Base-by-base conservation (phyloP, 64 coral and sea anemone genomes). In the Montipora efflorescens region DNA sequence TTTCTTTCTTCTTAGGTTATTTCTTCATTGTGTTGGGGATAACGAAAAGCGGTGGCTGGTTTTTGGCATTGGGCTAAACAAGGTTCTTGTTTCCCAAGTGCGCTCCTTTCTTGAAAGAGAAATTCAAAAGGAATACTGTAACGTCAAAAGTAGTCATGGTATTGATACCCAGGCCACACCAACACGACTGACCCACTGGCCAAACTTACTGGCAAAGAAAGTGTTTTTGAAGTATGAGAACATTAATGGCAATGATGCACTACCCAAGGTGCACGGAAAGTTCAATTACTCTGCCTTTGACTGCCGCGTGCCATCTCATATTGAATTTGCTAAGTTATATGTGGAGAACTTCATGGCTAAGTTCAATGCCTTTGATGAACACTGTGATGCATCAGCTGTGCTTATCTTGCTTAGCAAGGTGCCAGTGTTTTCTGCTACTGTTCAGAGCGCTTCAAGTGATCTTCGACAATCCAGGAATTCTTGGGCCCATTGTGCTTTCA, bases 261-360 rank as follows among this genome's bases (percentile, higher is more conserved):
- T 47, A 18, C 67, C 67, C 7, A 88, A 76, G 48, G 16, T 75
- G 1, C 70, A 47, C 0, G 83, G 83, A 87, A 71, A 47, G 64
- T 87, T 3, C 12, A 53, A 83, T 83, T 87, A 74, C 71, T 83
- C 80, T 61, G 61, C 22, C 14, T 83, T 83, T 62, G 61, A 53
- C 61, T 83, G 61, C 80, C 28, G 72, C 43, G 61, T 91, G 13
- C 58, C 0, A 9, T 91, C 90, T 0, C 74, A 91, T 74, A 64
- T 82, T 49, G 78, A 91, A 23, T 91, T 91, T 90, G 75, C 88
- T 21, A 90, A 90, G 76, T 46, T 90, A 48, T 90, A 21, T 64
- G 8, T 90, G 19, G 74, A 90, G 52, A 52, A 22, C 52, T 59
- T 58, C 21, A 90, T 90, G 88, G 88, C 88, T 13, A 79, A 90